phyloP scores from a whole-genome alignment of 2,113 vertebrate species.

The Arvicanthis niloticus region DNA sequence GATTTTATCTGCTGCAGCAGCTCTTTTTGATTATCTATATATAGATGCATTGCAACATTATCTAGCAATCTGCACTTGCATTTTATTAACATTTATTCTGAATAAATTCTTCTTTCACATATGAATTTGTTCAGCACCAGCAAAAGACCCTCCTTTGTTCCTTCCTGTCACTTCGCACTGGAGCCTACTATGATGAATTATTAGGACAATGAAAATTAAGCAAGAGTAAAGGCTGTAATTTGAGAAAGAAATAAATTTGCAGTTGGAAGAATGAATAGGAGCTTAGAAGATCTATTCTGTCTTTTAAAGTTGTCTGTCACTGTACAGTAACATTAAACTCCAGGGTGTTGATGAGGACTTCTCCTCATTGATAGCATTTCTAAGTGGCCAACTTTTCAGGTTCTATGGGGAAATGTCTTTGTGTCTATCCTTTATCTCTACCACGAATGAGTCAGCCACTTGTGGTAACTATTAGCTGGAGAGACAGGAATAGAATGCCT shows the following conservation, averaged over 20 bases:
- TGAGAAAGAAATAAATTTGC: conserved; percentile 83
- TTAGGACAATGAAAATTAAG: conserved; percentile 85
- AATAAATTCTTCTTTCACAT: conserved; percentile 49
- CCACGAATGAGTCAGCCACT: neutral
- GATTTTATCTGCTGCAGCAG: conserved; percentile 51
- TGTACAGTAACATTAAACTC: conserved; percentile 45
- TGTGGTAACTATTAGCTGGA: neutral
- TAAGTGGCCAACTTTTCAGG: conserved; percentile 56
- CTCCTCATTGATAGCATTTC: conserved; percentile 25
- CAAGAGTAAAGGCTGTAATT: conserved; percentile 84
- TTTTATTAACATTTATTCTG: conserved; percentile 60
- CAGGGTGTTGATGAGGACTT: conserved; percentile 58
- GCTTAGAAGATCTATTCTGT: conserved; percentile 73
- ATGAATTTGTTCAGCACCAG: neutral
- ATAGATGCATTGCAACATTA: conserved; percentile 64
- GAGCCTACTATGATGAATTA: conserved; percentile 72
- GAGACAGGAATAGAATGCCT: neutral
- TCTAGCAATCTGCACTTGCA: conserved; percentile 35
- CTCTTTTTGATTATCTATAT: conserved; percentile 31
- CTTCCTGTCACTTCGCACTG: conserved; percentile 21
- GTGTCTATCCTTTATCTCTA: too few relatives aligned
- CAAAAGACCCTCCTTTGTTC: conserved; percentile 57
- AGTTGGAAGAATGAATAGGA: conserved; percentile 73
- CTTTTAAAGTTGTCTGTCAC: conserved; percentile 62
- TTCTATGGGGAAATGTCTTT: neutral